Conservation (phyloP, 2,113 vertebrate species). For the Vulpes vulpes region DNA sequence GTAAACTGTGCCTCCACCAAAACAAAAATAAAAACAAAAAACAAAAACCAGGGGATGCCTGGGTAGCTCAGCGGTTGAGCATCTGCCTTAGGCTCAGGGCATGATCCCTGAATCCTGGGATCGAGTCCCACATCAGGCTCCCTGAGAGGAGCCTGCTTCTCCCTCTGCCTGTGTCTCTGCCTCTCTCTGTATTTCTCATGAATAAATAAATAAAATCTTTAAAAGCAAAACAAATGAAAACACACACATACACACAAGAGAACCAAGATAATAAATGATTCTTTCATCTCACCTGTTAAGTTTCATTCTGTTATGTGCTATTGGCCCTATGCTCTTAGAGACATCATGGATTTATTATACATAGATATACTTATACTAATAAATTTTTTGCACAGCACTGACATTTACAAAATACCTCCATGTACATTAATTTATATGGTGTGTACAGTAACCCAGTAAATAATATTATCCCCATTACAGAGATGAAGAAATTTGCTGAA, state of each 20-base stretch:
- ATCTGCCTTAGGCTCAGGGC: too few relatives aligned
- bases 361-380: neutral
- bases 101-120: too few relatives aligned
- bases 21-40: neutral
- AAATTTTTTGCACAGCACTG: neutral
- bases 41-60: too few relatives aligned
- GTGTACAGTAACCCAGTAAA: neutral
- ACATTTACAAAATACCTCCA: slow-evolving; percentile 32
- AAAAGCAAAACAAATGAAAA: too few relatives aligned
- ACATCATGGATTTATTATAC: neutral
- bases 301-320: slow-evolving; percentile 14
- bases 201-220: too few relatives aligned
- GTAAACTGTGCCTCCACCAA: neutral
- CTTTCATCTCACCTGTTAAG: neutral
- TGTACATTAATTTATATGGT: neutral
- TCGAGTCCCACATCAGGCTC: too few relatives aligned
- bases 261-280: neutral
- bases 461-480: neutral
- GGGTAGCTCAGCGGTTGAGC: too few relatives aligned
- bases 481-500: neutral
- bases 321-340: neutral
- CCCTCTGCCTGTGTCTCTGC: too few relatives aligned
- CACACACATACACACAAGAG: too few relatives aligned
- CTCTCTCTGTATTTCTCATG: too few relatives aligned
- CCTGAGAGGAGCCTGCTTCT: too few relatives aligned